Conservation (phyloP, 2,888 invertebrate species). For the Drosophila lutescens region DNA sequence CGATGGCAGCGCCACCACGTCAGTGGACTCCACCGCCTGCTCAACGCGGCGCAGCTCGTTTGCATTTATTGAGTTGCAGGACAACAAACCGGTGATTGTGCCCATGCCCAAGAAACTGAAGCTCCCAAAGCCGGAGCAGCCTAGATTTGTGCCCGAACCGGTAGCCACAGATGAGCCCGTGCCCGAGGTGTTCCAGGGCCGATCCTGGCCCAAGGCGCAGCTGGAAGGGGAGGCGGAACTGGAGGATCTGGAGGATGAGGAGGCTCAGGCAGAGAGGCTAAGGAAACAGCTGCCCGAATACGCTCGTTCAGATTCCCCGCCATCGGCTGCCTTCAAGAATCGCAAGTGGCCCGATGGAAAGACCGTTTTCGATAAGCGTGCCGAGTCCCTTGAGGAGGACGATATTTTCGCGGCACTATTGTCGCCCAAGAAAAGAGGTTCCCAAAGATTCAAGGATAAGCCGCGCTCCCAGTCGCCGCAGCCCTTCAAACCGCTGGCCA, state of each 20-base stretch:
- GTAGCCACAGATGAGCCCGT: conserved; percentile 54
- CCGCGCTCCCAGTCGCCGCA: conserved; percentile 74
- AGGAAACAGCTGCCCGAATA: conserved; percentile 59
- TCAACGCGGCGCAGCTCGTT: conserved; percentile 79
- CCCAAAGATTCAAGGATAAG: conserved; percentile 44
- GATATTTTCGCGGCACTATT: conserved; percentile 45
- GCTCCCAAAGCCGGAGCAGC: conserved; percentile 65
- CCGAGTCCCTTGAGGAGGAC: conserved; percentile 45
- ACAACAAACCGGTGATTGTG: conserved; percentile 74
- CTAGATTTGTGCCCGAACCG: conserved; percentile 64
- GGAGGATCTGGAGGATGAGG: conserved; percentile 55
- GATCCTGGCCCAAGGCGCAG: conserved; percentile 76
- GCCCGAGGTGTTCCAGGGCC: conserved; percentile 73
- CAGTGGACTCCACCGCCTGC: conserved; percentile 61
- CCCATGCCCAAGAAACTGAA: conserved; percentile 79
- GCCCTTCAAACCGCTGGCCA: conserved; percentile 55
- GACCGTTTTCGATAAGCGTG: conserved; percentile 62
- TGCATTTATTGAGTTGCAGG: conserved; percentile 81
- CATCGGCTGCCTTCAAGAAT: conserved; percentile 67
- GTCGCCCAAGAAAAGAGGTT: conserved; percentile 22
- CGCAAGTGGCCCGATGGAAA: conserved; percentile 81
- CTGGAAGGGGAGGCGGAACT: conserved; percentile 27
- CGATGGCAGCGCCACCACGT: conserved; percentile 45
- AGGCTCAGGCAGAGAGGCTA: conserved; percentile 32
- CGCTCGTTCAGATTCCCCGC: conserved; percentile 68